These are phyloP conservation scores for Tinamus guttatus DNA, from an alignment of 2,113 vertebrate genomes.

Conservation along the genomic window DNA sequence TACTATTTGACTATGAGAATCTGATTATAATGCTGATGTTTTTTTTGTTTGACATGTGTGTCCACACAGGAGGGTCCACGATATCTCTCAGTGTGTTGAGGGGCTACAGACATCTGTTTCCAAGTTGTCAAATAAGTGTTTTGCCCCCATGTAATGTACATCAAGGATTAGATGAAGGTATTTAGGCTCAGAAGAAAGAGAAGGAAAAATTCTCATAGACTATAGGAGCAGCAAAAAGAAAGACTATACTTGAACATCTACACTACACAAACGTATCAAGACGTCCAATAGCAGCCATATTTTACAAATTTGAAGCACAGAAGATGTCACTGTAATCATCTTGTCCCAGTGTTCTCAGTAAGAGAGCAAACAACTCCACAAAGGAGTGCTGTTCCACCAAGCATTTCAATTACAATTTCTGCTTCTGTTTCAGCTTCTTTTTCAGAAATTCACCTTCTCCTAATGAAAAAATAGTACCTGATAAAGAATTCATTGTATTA, in stretches of 20 bases:
- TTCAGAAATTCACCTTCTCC: background rate
- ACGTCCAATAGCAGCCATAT: background rate
- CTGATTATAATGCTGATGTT: background rate
- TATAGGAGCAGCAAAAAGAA: background rate
- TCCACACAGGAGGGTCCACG: background rate
- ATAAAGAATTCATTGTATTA: background rate
- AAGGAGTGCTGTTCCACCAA: background rate
- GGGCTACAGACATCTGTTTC: background rate
- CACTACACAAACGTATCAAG: background rate
- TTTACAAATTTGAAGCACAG: background rate
- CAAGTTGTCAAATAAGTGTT: background rate
- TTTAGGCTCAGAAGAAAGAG: background rate
- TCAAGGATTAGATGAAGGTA: background rate
- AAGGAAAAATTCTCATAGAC: background rate
- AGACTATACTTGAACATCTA: background rate
- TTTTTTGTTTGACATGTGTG: background rate
- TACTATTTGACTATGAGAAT: background rate
- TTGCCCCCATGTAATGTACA: background rate
- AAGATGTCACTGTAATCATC: background rate
- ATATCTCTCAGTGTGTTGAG: background rate
- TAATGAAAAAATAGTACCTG: background rate
- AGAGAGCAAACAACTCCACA: background rate
- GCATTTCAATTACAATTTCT: too few relatives aligned
- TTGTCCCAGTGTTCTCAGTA: background rate
- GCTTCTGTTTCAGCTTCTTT: too few relatives aligned